Evolutionary conservation across 2,113 vertebrate species (phyloP).

Genomic region (Ahaetulla prasina): DNA sequence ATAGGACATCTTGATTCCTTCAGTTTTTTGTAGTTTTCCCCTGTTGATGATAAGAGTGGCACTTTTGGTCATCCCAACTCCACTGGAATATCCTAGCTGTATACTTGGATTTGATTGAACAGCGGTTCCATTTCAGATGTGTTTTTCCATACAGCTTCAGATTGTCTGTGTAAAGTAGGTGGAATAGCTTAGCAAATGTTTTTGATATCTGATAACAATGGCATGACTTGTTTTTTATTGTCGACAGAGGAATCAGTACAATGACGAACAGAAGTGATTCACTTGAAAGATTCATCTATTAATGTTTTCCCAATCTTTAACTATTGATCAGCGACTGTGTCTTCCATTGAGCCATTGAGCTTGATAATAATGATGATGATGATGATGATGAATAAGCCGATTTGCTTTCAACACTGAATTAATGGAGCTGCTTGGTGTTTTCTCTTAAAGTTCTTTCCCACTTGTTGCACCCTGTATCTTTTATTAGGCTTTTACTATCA

Average conservation of each 20-base stretch:
- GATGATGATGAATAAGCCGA: not conserved
- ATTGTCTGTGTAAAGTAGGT: not conserved
- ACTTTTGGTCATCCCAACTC: not conserved
- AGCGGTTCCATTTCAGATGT: not conserved
- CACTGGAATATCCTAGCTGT: not conserved
- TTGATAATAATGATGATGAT: too few species aligned
- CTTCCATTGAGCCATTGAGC: not conserved
- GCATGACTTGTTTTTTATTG: not conserved
- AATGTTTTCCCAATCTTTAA: not conserved
- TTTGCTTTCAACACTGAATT: not conserved
- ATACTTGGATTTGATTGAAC: not conserved
- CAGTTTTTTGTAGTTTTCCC: not conserved
- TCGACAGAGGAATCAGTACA: not conserved
- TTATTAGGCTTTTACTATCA: not conserved
- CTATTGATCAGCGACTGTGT: not conserved
- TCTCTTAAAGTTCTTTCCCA: not conserved
- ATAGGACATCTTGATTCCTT: not conserved
- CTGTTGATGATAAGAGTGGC: not conserved
- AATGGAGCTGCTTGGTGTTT: not conserved
- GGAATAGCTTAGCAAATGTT: not conserved
- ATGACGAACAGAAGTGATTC: not conserved
- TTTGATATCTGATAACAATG: not conserved
- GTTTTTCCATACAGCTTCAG: not conserved
- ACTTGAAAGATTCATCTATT: not conserved
- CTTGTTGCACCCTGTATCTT: not conserved